Conservation (phyloP, 2,888 invertebrate species). For the Hirtodrosophila histrioides region DNA sequence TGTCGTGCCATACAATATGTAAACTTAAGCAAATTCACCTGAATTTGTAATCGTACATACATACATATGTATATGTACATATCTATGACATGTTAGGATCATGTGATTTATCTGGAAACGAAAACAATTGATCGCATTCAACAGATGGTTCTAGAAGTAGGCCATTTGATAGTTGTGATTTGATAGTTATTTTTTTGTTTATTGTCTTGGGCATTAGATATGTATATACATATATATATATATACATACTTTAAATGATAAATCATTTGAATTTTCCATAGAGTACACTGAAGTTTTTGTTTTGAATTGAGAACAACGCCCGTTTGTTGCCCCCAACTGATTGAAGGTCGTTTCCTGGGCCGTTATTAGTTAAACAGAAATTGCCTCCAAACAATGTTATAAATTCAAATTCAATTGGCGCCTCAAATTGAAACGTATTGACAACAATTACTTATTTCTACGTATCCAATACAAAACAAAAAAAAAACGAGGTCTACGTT, state of each 20-base stretch:
- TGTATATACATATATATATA: neutral
- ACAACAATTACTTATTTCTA: slow-evolving; percentile 52
- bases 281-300: slow-evolving; percentile 14
- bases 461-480: slow-evolving; percentile 37
- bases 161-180: slow-evolving; percentile 11
- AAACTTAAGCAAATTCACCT: too few species aligned
- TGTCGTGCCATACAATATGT: too few species aligned
- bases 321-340: slow-evolving; percentile 48
- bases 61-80: too few species aligned
- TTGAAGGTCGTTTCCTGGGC: slow-evolving; percentile 60
- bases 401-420: slow-evolving; percentile 62
- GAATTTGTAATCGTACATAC: too few species aligned
- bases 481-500: slow-evolving; percentile 42
- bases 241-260: neutral
- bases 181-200: slow-evolving; percentile 8
- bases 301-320: slow-evolving; percentile 38
- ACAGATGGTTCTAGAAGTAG: neutral
- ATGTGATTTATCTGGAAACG: too few species aligned
- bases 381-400: slow-evolving; percentile 44
- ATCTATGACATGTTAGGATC: too few species aligned
- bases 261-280: slow-evolving; percentile 1
- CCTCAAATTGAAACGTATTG: slow-evolving; percentile 64
- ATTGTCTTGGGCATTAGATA: slow-evolving; percentile 10
- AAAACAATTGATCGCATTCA: too few species aligned
- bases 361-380: slow-evolving; percentile 41